phyloP scores from a whole-genome alignment of 2,888 invertebrate species.

The Polymixis lichenea region DNA sequence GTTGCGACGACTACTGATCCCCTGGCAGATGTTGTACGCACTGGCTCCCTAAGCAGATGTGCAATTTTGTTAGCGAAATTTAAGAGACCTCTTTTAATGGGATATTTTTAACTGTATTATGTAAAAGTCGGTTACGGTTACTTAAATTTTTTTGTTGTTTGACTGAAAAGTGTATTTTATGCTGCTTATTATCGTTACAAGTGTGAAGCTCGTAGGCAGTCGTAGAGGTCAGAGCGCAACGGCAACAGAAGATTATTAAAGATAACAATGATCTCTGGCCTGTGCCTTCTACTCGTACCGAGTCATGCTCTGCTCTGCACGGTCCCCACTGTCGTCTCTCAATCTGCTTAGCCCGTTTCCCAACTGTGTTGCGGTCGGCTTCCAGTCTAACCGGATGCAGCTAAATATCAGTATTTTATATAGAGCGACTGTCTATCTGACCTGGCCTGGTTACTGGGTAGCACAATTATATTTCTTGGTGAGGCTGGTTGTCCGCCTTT shows the following conservation, averaged over 20 bases:
- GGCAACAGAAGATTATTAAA: not conserved
- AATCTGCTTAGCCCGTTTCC: no score
- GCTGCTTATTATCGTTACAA: not conserved
- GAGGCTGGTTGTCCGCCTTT: no score
- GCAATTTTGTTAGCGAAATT: constrained; percentile 13
- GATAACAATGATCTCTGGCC: not conserved
- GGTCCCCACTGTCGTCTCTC: no score
- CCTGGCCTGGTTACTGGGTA: no score
- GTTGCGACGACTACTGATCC: constrained; percentile 32
- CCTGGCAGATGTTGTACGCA: constrained; percentile 47
- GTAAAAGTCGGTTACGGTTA: not conserved
- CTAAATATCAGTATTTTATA: no score
- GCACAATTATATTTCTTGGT: no score
- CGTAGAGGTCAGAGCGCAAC: not conserved
- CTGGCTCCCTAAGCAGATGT: constrained; percentile 46
- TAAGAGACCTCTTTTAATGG: not conserved
- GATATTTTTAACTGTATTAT: not conserved
- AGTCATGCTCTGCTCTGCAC: not conserved
- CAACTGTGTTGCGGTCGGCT: no score
- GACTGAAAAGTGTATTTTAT: constrained; percentile 1
- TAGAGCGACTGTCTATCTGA: no score
- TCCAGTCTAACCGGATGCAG: no score
- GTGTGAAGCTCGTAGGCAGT: not conserved
- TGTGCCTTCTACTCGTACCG: not conserved
- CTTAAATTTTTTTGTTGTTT: not conserved